Conservation (phyloP, 64 coral and sea anemone genomes). For the Pachyseris speciosa region DNA sequence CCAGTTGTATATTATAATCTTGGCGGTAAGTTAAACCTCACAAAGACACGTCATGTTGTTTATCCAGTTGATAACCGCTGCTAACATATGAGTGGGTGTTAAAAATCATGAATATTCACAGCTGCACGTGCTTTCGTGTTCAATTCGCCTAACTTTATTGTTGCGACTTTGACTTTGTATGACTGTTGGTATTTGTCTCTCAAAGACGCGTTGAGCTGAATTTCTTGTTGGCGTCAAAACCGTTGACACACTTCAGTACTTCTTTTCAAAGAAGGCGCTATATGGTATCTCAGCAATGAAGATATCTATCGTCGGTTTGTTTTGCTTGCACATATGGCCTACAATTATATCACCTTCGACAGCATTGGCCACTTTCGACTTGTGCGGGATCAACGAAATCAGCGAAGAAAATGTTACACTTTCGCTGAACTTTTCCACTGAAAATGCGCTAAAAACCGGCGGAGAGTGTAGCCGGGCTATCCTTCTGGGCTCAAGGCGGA, state of each 20-base stretch:
- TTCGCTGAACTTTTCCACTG: slow-evolving; percentile 15
- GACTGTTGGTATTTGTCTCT: neutral
- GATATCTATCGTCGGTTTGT: neutral
- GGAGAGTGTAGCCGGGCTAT: slow-evolving; percentile 7
- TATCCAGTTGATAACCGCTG: neutral
- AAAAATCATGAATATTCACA: slow-evolving; percentile 30
- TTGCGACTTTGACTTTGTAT: neutral
- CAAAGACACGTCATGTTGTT: neutral
- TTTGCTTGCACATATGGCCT: neutral
- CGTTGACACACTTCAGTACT: neutral
- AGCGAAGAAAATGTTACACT: neutral
- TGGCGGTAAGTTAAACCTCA: neutral
- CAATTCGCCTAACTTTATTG: neutral
- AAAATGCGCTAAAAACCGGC: neutral
- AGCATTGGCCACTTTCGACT: neutral
- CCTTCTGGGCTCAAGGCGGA: neutral
- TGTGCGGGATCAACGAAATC: slow-evolving; percentile 16
- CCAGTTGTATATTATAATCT: neutral
- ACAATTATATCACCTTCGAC: neutral
- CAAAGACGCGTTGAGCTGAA: neutral
- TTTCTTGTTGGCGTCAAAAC: neutral
- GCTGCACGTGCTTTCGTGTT: slow-evolving; percentile 16
- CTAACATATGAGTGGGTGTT: neutral
- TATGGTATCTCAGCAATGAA: neutral
- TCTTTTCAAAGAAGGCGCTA: neutral